Conservation (phyloP, 1,140 invertebrate genomes). For the Zaprionus africanus region DNA sequence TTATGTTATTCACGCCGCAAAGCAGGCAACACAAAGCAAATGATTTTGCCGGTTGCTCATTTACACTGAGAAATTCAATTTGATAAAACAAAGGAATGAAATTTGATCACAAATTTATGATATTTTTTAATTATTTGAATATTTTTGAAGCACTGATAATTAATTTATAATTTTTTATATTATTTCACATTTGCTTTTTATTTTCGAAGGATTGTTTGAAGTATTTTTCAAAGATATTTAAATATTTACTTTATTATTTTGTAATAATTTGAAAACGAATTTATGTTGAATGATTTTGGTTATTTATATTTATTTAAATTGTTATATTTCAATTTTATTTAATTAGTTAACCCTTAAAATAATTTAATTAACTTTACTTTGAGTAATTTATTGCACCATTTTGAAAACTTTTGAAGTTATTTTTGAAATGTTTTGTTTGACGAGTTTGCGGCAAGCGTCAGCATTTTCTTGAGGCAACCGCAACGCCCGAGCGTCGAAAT, state of each 20-base stretch:
- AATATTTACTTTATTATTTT: conserved; percentile 4
- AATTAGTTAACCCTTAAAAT: conserved; percentile 2
- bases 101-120: not conserved
- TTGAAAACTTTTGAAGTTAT: conserved; percentile 4
- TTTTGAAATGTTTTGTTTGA: conserved; percentile 39
- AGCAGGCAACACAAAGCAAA: conserved; percentile 32
- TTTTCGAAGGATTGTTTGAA: too few relatives aligned
- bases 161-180: too few relatives aligned
- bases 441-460: conserved; percentile 28
- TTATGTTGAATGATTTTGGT: not conserved
- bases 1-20: conserved; percentile 24
- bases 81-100: conserved; percentile 16
- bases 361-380: conserved; percentile 27
- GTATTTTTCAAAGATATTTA: not conserved
- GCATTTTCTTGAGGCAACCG: conserved; percentile 69
- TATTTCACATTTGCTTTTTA: too few relatives aligned
- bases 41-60: not conserved
- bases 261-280: not conserved
- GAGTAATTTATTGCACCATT: conserved; percentile 45
- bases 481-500: conserved; percentile 72
- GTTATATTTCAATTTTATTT: not conserved
- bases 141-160: too few relatives aligned
- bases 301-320: not conserved
- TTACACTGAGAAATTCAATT: conserved; percentile 15
- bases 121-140: too few relatives aligned